Evolutionary conservation across 1,140 invertebrate species (phyloP).

Genomic region (Thrips palmi): DNA sequence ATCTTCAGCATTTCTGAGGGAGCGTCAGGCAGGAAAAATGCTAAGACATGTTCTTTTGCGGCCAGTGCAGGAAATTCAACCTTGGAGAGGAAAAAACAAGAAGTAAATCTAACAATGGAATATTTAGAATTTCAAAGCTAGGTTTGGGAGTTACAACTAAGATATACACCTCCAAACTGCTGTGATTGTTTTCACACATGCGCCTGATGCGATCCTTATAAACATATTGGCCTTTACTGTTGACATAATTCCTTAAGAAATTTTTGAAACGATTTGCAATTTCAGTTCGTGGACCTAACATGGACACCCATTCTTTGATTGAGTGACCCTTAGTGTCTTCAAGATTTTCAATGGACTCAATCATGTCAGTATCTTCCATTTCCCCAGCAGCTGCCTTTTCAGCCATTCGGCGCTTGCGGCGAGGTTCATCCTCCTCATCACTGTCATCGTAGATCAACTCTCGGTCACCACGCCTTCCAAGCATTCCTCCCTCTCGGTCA

Average conservation of each 20-base stretch:
- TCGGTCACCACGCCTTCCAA: constrained; percentile 51
- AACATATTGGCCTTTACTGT: constrained; percentile 51
- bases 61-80: constrained; percentile 87
- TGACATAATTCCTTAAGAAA: constrained; percentile 79
- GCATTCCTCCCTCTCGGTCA: constrained; percentile 66
- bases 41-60: constrained; percentile 76
- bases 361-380: constrained; percentile 53
- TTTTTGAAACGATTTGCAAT: constrained; percentile 94
- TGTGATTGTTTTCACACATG: constrained; percentile 86
- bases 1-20: constrained; percentile 90
- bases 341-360: constrained; percentile 95
- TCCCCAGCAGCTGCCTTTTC: constrained; percentile 73
- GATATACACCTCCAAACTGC: constrained; percentile 84
- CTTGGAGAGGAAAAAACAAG: background rate
- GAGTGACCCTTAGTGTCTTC: constrained; percentile 88
- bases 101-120: background rate
- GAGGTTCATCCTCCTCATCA: constrained; percentile 53
- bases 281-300: constrained; percentile 89
- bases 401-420: constrained; percentile 55
- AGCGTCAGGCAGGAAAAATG: constrained; percentile 93
- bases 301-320: constrained; percentile 88
- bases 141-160: no score
- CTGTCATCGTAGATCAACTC: constrained; percentile 60
- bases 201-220: constrained; percentile 84
- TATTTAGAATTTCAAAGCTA: no score